These are phyloP conservation scores for Orientallactaga sibirica DNA, from an alignment of 2,797 vertebrate genomes.

Conservation along the genomic window DNA sequence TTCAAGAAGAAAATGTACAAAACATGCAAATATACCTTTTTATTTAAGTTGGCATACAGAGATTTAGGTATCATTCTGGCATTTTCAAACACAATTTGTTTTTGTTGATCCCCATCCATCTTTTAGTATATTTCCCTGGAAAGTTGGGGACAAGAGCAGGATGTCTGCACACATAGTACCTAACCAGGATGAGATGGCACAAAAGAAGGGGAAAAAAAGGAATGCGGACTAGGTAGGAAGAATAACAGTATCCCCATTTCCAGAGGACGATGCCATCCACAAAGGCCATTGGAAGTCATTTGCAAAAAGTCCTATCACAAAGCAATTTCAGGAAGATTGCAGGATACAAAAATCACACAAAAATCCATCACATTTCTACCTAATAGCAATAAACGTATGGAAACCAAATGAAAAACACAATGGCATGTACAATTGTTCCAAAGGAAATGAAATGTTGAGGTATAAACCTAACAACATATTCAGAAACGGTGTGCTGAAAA, in stretches of 20 bases:
- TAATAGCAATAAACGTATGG: constrained; percentile 1
- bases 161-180: neutral
- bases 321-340: neutral
- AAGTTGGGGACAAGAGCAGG: no score
- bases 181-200: neutral
- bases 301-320: neutral
- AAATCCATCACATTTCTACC: neutral
- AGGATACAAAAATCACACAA: neutral
- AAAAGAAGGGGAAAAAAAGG: neutral
- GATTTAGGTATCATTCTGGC: no score
- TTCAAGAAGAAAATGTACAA: neutral
- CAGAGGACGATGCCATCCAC: neutral
- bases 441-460: neutral
- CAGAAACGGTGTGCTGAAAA: neutral
- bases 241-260: neutral
- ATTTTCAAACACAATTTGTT: no score
- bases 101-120: neutral
- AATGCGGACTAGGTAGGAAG: neutral
- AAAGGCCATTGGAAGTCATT: neutral
- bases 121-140: no score
- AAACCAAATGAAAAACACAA: neutral
- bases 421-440: neutral
- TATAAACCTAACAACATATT: neutral
- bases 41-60: no score
- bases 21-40: no score